Base-by-base conservation (phyloP, 1,140 invertebrate species). In the Aradophagus sp. region DNA sequence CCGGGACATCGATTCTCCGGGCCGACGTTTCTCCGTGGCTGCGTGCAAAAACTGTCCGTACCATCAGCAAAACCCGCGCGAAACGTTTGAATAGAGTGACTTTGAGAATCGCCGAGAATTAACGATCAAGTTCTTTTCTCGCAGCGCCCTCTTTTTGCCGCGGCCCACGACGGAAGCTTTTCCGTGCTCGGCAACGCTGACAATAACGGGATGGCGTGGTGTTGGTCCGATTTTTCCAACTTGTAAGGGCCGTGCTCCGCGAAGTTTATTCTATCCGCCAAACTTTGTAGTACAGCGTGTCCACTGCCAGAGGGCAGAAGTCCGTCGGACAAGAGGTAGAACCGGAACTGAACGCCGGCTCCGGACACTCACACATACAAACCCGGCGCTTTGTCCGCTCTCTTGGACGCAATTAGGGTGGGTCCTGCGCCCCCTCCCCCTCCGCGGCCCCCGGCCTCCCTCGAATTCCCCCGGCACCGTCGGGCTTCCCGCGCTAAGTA, bases 361-460 rank as follows among this genome's bases (percentile, higher is more conserved):
- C 73, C 77, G 83, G 80, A 83, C 80, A 83, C 82, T 69, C 63
- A 75, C 73, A 83, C 75, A 83, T 81, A 86, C 83, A 84, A 79
- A 79, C 69, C 73, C 81, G 76, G 65, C 81, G 83, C 83, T 85
- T 86, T 84, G 83, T 86, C 84, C 83, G 71, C 73, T 86, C 84
- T 83, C 83, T 85, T 80, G 84, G 82, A 85, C 82, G 84, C 82
- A 86, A 86, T 86, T 86, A 86, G 84, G 84, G 81, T 83, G 83
- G 81, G 80, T 80, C 78, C 81, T 76, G 73, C 75, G 63, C 76
- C 67, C 73, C 38, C 32, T 29, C 14, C 15, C 34, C 65, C 55
- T 67, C 79, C 73, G 75, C 52, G 74, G 79, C 77, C 75, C 70
- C 74, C 77, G 80, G 70, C 76, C 76, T 73, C 78, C 75, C 74